phyloP scores from a whole-genome alignment of 2,888 invertebrate genomes.

The Ochropleura plecta region DNA sequence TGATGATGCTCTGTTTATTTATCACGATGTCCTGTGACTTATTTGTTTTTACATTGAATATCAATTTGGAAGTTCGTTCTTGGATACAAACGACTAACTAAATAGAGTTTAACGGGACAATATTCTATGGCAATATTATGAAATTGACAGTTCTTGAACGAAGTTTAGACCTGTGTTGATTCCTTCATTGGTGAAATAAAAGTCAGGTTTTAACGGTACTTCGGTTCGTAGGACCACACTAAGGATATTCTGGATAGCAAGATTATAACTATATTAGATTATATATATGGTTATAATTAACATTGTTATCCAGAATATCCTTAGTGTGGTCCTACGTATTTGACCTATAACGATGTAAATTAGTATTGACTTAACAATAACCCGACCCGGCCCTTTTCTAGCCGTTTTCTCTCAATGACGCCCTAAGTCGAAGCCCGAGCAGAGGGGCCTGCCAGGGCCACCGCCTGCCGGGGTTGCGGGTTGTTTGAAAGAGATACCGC shows the following conservation, averaged over 20 bases:
- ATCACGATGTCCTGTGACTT: background rate
- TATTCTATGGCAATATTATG: background rate
- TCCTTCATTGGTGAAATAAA: background rate
- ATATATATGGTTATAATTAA: too few relatives aligned
- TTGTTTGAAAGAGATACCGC: too few relatives aligned
- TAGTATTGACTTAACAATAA: background rate
- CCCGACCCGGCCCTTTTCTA: too few relatives aligned
- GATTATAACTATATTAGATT: too few relatives aligned
- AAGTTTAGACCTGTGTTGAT: background rate
- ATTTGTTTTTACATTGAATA: background rate
- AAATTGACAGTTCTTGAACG: background rate
- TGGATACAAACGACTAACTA: background rate
- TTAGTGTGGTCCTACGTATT: too few relatives aligned
- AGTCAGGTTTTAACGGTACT: too few relatives aligned
- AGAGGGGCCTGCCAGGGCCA: too few relatives aligned
- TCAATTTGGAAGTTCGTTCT: background rate
- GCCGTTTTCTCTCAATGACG: too few relatives aligned
- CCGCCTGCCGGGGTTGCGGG: too few relatives aligned
- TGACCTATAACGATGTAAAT: background rate
- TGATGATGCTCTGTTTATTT: background rate
- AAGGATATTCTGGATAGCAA: background rate
- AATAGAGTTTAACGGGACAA: background rate
- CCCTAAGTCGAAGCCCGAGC: too few relatives aligned
- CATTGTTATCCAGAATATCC: too few relatives aligned
- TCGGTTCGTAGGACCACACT: background rate